Conservation (phyloP, 2,888 invertebrate genomes). For the Amiota mariae region DNA sequence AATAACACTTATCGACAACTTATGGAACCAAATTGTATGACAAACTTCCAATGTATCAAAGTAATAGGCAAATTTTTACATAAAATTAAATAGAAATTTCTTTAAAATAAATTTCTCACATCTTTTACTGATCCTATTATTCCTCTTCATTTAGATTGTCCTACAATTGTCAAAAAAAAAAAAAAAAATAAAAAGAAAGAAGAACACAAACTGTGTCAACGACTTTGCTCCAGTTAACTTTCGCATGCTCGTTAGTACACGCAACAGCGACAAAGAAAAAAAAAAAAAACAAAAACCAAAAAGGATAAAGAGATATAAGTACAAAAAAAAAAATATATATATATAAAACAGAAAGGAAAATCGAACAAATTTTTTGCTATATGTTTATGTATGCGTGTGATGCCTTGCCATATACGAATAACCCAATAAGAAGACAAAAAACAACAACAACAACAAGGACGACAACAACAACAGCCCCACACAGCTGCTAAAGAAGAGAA, state of each 20-base stretch:
- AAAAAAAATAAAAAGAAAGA: constrained; percentile 29
- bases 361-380: constrained; percentile 15
- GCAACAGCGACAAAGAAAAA: constrained; percentile 43
- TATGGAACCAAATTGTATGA: no score
- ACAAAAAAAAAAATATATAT: constrained; percentile 50
- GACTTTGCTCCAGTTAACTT: constrained; percentile 67
- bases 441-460: background rate
- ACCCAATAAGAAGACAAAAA: constrained; percentile 46
- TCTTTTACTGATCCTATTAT: no score
- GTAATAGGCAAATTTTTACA: no score
- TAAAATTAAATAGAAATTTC: no score
- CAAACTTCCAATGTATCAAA: no score
- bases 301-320: background rate
- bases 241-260: constrained; percentile 59
- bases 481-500: constrained; percentile 34
- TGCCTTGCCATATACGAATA: constrained; percentile 38
- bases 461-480: constrained; percentile 13
- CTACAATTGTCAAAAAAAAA: constrained; percentile 41
- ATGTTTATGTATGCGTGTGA: background rate
- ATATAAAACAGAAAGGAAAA: constrained; percentile 41
- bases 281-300: constrained; percentile 39
- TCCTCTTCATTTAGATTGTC: no score
- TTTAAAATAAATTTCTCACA: no score
- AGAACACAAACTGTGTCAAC: constrained; percentile 61
- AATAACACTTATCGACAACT: no score